These are phyloP conservation scores for Spinus olivaceus DNA, from an alignment of 2,797 vertebrate genomes.

Conservation along the genomic window DNA sequence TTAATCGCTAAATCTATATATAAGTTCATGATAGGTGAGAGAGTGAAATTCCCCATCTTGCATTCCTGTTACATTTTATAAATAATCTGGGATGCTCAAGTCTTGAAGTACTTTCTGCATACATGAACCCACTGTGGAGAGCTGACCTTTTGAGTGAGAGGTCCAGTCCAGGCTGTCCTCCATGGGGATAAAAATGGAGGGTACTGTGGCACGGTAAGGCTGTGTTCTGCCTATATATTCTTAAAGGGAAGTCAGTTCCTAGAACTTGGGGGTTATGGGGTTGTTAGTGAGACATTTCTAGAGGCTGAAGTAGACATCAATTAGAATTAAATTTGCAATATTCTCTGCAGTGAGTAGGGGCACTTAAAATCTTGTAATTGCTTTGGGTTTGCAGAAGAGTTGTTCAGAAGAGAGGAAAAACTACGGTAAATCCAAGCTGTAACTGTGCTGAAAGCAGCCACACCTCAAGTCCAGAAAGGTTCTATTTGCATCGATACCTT, in stretches of 20 bases:
- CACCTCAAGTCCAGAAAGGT: not conserved
- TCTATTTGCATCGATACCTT: fast-evolving
- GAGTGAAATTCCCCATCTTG: not conserved
- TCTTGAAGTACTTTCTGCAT: not conserved
- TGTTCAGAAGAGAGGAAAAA: not conserved
- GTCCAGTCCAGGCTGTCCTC: not conserved
- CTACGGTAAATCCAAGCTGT: not conserved
- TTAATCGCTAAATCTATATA: not conserved
- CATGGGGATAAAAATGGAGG: not conserved
- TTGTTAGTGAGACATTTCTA: not conserved
- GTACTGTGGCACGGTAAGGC: not conserved
- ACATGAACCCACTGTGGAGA: not conserved
- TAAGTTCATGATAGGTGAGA: not conserved
- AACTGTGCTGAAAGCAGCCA: not conserved
- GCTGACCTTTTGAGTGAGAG: not conserved
- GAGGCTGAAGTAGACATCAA: not conserved
- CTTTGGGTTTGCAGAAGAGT: not conserved
- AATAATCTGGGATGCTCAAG: not conserved
- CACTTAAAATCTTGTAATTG: not conserved
- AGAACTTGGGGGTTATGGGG: not conserved
- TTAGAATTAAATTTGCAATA: not conserved
- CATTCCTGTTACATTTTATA: not conserved
- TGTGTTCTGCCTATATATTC: not conserved
- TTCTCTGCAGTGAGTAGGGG: not conserved
- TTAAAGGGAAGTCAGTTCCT: not conserved